Base-by-base conservation (phyloP, 2,888 invertebrate genomes). In the Synanthedon tipuliformis region DNA sequence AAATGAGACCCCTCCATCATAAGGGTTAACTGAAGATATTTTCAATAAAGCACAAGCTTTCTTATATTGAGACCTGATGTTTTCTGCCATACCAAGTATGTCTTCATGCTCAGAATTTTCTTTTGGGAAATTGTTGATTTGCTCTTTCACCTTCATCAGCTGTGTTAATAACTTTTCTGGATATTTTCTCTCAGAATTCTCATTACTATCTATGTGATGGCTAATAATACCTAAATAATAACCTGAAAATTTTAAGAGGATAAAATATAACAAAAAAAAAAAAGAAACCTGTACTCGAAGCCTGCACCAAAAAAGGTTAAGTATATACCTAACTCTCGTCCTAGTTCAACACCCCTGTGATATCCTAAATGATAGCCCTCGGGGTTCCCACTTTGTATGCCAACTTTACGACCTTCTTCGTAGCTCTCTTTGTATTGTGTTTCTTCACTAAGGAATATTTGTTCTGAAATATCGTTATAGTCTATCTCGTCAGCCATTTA, bases 341-440 rank as follows among this genome's bases (percentile, higher is more conserved):
- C 95, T 15, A 95, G 69, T 69, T 93, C 90, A 52, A 92, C 90
- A 10, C 94, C 95, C 74, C 92, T 90, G 58, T 94, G 93, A 71
- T 93, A 94, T 2, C 95, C 95, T 56, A 92, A 79, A 71, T 93
- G 93, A 69, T 89, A 93, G 2, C 91, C 93, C 69, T 92, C 91
- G 15, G 90, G 69, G 63, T 90, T 92, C 3, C 92, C 93, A 63
- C 91, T 88, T 40, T 78, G 73, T 51, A 75, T 75, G 1, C 94
- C 94, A 61, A 88, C 88, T 55, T 80, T 69, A 57, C 86, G 91
- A 4, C 95, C 95, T 78, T 94, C 91, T 52, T 90, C 71, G 71
- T 92, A 94, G 54, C 92, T 91, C 61, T 86, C 66, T 55, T 90
- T 78, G 48, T 90, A 89, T 52, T 91, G 79, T 54, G 80, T 86